Percentiles rank a stretch among this genome's conserved stretches.
These are phyloP conservation scores for Zaprionus tsacasi DNA, from an alignment of 1,140 invertebrate genomes.

Conservation along the genomic window DNA sequence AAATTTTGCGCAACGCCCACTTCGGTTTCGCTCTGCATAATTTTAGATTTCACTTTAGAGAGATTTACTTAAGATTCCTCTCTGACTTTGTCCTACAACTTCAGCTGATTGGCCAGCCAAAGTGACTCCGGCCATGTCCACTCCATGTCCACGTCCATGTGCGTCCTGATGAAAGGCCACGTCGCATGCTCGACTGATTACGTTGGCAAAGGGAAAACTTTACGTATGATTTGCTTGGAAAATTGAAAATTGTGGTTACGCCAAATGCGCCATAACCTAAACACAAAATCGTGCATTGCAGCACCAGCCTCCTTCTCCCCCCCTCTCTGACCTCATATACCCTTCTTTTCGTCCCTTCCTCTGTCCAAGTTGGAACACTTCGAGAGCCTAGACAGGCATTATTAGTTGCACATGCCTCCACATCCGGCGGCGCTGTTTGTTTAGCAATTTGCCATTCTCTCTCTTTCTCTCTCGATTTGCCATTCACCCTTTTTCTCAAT, in stretches of 20 bases:
- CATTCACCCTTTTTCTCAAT: neutral
- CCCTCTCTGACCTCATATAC: too few species aligned
- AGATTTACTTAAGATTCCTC: slow-evolving; percentile 49
- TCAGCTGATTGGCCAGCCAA: slow-evolving; percentile 67
- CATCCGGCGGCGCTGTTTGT: slow-evolving; percentile 29
- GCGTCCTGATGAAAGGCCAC: slow-evolving; percentile 72
- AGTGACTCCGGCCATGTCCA: too few species aligned
- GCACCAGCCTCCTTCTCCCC: neutral
- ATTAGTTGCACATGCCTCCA: slow-evolving; percentile 48
- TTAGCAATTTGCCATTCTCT: slow-evolving; percentile 26
- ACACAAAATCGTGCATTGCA: neutral
- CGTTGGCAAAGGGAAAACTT: slow-evolving; percentile 56
- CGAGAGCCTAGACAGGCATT: slow-evolving; percentile 28
- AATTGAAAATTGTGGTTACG: slow-evolving; percentile 68
- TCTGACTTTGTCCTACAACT: neutral
- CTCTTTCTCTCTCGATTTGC: slow-evolving; percentile 6
- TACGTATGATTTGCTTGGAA: slow-evolving; percentile 77
- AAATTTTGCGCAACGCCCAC: slow-evolving; percentile 67
- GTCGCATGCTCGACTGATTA: slow-evolving; percentile 75
- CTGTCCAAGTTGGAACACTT: neutral
- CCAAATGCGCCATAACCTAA: slow-evolving; percentile 22
- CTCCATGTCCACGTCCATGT: neutral
- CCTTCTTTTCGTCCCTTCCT: too few species aligned
- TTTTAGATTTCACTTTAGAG: slow-evolving; percentile 47
- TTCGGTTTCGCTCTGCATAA: slow-evolving; percentile 42